Evolutionary conservation across 2,797 vertebrate species (phyloP).

Genomic region (Liasis olivaceus): DNA sequence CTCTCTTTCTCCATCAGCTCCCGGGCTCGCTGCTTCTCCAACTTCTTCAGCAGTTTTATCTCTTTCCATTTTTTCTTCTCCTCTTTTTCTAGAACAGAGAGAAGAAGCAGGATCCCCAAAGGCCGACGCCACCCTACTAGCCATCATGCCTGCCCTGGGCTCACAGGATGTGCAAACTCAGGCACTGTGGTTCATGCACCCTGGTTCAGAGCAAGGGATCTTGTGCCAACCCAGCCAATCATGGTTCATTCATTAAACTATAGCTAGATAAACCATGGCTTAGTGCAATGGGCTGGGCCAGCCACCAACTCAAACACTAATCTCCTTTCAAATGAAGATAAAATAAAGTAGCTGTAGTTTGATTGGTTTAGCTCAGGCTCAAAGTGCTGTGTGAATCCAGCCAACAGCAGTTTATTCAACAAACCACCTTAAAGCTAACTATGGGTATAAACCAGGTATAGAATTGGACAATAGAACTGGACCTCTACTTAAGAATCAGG

Average conservation of each 20-base stretch:
- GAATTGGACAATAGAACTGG: neutral
- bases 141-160: neutral
- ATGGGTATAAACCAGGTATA: neutral
- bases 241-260: neutral
- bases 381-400: neutral
- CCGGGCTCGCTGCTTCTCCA: constrained; percentile 81
- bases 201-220: neutral
- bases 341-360: neutral
- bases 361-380: neutral
- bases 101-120: neutral
- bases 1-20: constrained; percentile 64
- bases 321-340: neutral
- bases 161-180: neutral
- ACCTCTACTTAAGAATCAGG: neutral
- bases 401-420: neutral
- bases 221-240: neutral
- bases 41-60: constrained; percentile 80
- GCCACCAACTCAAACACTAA: neutral
- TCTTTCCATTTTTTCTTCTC: constrained; percentile 84
- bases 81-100: constrained; percentile 81
- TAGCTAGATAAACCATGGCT: neutral
- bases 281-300: neutral
- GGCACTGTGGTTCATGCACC: neutral
- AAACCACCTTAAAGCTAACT: neutral
- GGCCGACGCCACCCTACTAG: neutral